Evolutionary conservation across 2,888 invertebrate species (phyloP), one percentile per base, ranked within the genome.

Genomic region (Tipula helvola): DNA sequence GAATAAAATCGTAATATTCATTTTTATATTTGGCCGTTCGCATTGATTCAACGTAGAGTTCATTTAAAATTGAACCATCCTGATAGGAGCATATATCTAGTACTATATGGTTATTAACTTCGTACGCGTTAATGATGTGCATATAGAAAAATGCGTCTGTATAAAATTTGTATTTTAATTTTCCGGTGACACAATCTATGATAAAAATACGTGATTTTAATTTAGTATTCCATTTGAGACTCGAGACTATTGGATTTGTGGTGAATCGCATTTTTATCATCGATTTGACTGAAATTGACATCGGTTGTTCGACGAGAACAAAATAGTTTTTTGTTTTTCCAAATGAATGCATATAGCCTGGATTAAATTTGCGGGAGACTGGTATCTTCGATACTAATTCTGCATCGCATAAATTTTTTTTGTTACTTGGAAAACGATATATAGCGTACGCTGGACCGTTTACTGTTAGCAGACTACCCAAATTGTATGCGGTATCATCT

Each of bases 341-440:
- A 90, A 98, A 98, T 1, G 97, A 97, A 90, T 98, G 98, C 96
- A 97, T 97, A 90, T 98, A 98, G 0, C 96, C 94, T 0, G 97
- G 96, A 91, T 96, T 94, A 83, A 97, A 91, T 42, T 94, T 92
- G 96, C 96, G 97, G 87, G 96, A 93, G 2, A 95, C 94, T 10
- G 95, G 95, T 88, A 97, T 91, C 2, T 93, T 93, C 3, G 95
- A 95, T 2, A 96, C 94, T 39, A 96, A 92, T 36, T 12, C 94
- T 0, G 96, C 96, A 88, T 94, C 93, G 88, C 94, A 93, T 89
- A 96, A 96, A 95, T 94, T 94, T 87, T 93, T 92, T n/a, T 90
- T 89, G 1, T 91, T 90, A 42, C 92, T 92, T 0, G 95, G 94
- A 90, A 96, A 96, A 88, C 94, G 93, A 0, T 96, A 93, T 5